A percentile compares a stretch with the other conserved stretches of the same genome.
Conservation (phyloP, 2,888 invertebrate species). For the Invenusta paracnida region DNA sequence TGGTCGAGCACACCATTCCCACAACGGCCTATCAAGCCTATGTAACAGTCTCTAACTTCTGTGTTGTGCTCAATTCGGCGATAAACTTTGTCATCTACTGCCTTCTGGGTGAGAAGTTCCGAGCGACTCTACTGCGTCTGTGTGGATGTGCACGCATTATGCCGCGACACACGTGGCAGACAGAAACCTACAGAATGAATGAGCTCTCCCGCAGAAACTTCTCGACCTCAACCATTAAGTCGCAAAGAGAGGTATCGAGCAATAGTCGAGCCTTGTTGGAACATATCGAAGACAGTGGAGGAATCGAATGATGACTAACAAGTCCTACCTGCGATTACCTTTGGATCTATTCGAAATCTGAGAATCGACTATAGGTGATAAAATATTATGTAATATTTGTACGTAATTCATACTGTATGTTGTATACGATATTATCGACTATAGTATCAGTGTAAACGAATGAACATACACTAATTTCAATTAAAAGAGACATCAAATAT, state of each 20-base stretch:
- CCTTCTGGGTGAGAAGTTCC: slow-evolving; percentile 89
- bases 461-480: no score
- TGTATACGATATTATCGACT: no score
- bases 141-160: slow-evolving; percentile 6
- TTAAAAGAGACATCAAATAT: no score
- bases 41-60: slow-evolving; percentile 69
- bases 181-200: background rate
- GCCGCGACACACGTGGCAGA: background rate
- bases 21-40: slow-evolving; percentile 22
- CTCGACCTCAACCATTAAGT: background rate
- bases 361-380: no score
- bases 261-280: background rate
- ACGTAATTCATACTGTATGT: no score
- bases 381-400: no score
- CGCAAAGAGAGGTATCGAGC: background rate
- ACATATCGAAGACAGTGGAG: background rate
- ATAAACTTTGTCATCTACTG: slow-evolving; percentile 93
- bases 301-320: no score
- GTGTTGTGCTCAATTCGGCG: slow-evolving; percentile 88
- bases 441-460: no score
- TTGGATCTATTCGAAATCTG: no score
- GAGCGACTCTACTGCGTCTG: slow-evolving; percentile 37
- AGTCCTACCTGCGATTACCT: no score
- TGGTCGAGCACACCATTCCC: background rate
- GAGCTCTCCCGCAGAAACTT: background rate